phyloP scores from a whole-genome alignment of 2,888 invertebrate species.

The Coenonympha glycerion region DNA sequence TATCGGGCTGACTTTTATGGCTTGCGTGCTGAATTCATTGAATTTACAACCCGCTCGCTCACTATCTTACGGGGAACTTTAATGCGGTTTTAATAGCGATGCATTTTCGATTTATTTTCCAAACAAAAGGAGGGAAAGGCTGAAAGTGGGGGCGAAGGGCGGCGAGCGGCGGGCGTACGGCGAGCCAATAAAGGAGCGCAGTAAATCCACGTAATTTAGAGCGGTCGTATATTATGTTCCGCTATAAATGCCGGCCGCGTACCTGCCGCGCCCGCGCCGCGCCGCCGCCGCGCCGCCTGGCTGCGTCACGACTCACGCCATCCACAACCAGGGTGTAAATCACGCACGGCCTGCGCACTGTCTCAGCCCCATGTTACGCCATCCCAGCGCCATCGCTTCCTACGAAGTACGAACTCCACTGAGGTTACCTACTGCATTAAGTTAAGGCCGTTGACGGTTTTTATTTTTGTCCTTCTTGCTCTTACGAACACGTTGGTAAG shows the following conservation, averaged over 20 bases:
- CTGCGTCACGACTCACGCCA: slow-evolving; percentile 42
- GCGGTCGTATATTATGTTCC: slow-evolving; percentile 73
- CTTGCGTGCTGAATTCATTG: slow-evolving; percentile 20
- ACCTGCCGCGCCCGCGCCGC: slow-evolving; percentile 58
- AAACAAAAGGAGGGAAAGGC: slow-evolving; percentile 45
- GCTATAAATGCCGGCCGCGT: slow-evolving; percentile 66
- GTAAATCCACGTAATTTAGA: slow-evolving; percentile 76
- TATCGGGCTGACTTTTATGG: slow-evolving; percentile 13
- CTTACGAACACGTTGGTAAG: too few species aligned
- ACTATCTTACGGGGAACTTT: slow-evolving; percentile 20
- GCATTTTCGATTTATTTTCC: slow-evolving; percentile 29
- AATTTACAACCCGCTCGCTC: slow-evolving; percentile 19
- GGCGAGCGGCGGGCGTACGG: slow-evolving; percentile 48
- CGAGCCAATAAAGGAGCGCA: slow-evolving; percentile 73
- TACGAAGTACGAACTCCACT: background rate
- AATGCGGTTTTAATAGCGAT: slow-evolving; percentile 29
- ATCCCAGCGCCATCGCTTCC: background rate
- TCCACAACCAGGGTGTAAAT: slow-evolving; percentile 42
- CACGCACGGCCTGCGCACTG: slow-evolving; percentile 34
- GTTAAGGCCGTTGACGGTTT: too few species aligned
- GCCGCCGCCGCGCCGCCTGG: slow-evolving; percentile 37
- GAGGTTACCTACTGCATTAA: background rate
- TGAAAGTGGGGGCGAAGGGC: slow-evolving; percentile 46
- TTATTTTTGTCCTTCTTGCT: too few species aligned
- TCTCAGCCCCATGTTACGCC: background rate